Evolutionary conservation across 2,888 invertebrate species (phyloP), one percentile per base, ranked within the genome.

Genomic region (Thera obeliscata): DNA sequence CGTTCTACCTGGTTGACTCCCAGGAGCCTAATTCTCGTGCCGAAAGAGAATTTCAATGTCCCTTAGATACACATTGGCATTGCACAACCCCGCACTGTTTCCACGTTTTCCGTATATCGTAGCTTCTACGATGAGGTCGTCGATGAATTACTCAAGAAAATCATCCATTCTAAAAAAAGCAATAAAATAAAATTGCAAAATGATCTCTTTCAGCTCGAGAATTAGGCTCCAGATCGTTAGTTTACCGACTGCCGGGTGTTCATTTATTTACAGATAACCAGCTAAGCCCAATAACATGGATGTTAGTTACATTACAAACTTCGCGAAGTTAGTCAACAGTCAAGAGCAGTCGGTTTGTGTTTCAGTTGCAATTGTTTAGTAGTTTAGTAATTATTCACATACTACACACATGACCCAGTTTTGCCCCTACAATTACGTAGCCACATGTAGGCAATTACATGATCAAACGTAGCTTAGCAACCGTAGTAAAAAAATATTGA

Each of bases 321-420:
- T 46, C 9, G 9, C 43, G 9, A 46, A 46, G 43, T 46, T 46
- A 7, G 43, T 46, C 9, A 46, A 46, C 43, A 46, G 43, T 46
- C 43, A 46, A 46, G 43, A 46, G 43, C 43, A 46, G 43, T 46
- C 9, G 43, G 55, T 57, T 55, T 65, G 58, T 41, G 11, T 48
- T 56, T 41, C 62, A 56, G 41, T 43, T 9, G 50, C 56, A 63
- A 64, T 59, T 64, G 52, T 52, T 52, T 52, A 33, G 52, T 33
- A 52, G 58, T 64, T 61, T 58, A 58, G 56, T 57, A 61, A 66
- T 62, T 58, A 66, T 50, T 56, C 55, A 61, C 49, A 66, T 55
- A 46, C 48, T 54, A 62, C 50, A n/a, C 60, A 57, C 52, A 46
- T 66, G 56, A 66, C 61, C 61, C 57, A 48, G 22, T 61, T 66